Evolutionary conservation across 2,888 invertebrate genomes (phyloP).

Genomic region (Drosophila borborema): DNA sequence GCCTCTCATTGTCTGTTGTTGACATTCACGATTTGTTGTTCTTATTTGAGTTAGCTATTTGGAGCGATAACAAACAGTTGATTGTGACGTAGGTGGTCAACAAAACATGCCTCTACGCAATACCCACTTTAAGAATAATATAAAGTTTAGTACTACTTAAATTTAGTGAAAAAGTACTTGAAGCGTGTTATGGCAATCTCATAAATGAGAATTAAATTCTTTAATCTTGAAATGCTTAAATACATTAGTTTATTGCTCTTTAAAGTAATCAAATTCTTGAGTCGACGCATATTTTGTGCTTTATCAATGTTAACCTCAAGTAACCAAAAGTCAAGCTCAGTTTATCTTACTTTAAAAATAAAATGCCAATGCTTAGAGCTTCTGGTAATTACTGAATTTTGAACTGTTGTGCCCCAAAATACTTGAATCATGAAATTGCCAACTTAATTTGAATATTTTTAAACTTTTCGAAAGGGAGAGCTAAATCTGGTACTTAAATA

Average conservation of each 20-base stretch:
- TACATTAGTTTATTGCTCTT: slow-evolving; percentile 3
- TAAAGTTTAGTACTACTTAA: not conserved
- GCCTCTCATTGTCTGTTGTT: slow-evolving; percentile 36
- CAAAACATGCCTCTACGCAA: slow-evolving; percentile 3
- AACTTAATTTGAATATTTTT: not conserved
- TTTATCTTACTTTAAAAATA: not conserved
- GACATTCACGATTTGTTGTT: slow-evolving; percentile 44
- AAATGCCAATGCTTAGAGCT: not conserved
- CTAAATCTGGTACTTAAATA: not conserved
- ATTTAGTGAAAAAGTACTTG: slow-evolving; percentile 10
- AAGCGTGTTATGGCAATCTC: not conserved
- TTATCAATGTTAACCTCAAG: not conserved
- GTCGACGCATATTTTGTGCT: not conserved
- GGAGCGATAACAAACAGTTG: slow-evolving; percentile 54
- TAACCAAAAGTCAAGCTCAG: not conserved
- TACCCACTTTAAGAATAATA: not conserved
- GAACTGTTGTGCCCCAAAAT: not conserved
- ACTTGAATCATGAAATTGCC: not conserved
- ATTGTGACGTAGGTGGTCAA: slow-evolving; percentile 42
- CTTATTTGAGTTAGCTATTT: slow-evolving; percentile 40
- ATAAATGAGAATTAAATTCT: not conserved
- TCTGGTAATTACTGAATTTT: not conserved
- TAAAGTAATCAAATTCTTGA: not conserved
- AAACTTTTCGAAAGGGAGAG: not conserved
- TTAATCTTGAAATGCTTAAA: not conserved